A percentile compares a stretch with the other conserved stretches of the same genome.
Evolutionary conservation across 2,113 vertebrate genomes (phyloP).

Genomic region (Pomatostomus ruficeps): DNA sequence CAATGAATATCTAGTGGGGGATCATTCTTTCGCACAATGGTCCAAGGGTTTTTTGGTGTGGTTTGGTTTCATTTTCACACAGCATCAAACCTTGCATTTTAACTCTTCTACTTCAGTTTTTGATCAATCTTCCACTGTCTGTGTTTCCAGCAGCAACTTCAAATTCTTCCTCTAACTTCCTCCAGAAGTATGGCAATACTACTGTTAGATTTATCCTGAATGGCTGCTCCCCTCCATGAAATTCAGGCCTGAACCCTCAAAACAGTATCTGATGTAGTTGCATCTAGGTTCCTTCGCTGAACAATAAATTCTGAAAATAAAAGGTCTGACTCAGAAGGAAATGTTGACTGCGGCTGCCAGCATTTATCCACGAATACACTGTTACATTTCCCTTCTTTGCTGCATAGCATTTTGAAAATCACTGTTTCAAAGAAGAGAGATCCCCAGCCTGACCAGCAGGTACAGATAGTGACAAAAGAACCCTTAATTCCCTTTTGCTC

Average conservation of each 20-base stretch:
- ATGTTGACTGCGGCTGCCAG: neutral
- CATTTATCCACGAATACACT: neutral
- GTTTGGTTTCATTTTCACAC: neutral
- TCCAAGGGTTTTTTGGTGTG: neutral
- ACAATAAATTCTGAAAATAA: neutral
- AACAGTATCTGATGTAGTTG: neutral
- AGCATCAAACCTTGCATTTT: neutral
- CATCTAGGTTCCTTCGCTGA: neutral
- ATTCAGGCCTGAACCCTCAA: neutral
- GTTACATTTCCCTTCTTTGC: neutral
- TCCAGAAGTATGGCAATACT: neutral
- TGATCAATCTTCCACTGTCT: neutral
- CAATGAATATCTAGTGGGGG: neutral
- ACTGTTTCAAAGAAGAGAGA: neutral
- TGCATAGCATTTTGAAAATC: neutral
- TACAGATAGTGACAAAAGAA: neutral
- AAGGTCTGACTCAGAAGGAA: neutral
- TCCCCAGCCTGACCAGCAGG: neutral
- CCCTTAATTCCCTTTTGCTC: neutral
- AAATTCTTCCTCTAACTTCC: neutral
- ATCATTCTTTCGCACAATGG: neutral
- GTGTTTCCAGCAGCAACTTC: neutral
- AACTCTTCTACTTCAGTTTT: neutral
- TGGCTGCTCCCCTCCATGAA: neutral
- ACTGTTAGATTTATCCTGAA: neutral